Percentiles rank a stretch among this genome's conserved stretches.
Evolutionary conservation across 2,113 vertebrate species (phyloP).

Genomic region (Sporophila hypoxantha): DNA sequence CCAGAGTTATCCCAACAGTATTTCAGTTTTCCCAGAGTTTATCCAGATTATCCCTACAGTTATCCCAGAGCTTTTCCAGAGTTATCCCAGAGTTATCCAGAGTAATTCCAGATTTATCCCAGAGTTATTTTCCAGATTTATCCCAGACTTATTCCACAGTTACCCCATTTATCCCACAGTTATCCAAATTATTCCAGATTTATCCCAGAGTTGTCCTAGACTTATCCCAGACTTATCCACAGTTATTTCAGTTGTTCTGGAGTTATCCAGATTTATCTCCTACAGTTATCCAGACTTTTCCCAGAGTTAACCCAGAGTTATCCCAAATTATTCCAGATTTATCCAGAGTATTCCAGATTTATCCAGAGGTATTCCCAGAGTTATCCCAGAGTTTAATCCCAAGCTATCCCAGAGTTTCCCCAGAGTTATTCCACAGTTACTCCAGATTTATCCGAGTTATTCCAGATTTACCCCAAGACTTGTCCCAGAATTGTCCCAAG

Average conservation of each 20-base stretch:
- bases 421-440: background rate
- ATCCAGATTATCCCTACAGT: background rate
- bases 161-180: background rate
- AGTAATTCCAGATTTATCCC: background rate
- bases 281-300: too few relatives aligned
- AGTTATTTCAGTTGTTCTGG: background rate
- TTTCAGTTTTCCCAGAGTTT: too few relatives aligned
- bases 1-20: background rate
- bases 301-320: background rate
- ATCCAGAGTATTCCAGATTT: background rate
- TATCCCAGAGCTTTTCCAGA: background rate
- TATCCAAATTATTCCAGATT: background rate
- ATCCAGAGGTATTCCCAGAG: too few relatives aligned
- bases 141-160: too few relatives aligned
- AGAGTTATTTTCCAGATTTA: too few relatives aligned
- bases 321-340: background rate
- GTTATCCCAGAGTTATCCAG: too few relatives aligned
- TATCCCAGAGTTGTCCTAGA: background rate
- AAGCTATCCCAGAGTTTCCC: too few relatives aligned
- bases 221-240: too few relatives aligned
- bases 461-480: too few relatives aligned
- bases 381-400: rapidly evolving
- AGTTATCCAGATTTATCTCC: too few relatives aligned
- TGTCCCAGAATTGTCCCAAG: background rate
- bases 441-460: background rate